These are phyloP conservation scores for Hemibagrus wyckioides DNA, from an alignment of 2,113 vertebrate genomes.

Conservation along the genomic window DNA sequence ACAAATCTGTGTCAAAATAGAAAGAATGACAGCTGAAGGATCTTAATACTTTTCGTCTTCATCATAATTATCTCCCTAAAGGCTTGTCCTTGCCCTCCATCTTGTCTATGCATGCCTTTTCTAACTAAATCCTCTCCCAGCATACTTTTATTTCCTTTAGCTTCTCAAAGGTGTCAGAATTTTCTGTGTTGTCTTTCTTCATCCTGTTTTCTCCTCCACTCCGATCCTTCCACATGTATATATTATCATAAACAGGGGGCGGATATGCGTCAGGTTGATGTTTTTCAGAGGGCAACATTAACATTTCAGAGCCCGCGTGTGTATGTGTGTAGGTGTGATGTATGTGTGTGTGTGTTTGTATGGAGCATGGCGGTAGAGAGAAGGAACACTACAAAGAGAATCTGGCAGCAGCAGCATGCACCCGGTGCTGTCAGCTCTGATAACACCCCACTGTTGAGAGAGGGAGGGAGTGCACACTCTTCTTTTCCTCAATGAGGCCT, in stretches of 20 bases:
- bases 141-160: background rate
- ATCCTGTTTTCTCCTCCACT: slow-evolving; percentile 54
- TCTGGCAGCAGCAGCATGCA: slow-evolving; percentile 32
- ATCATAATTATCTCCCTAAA: slow-evolving; percentile 58
- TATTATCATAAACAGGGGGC: slow-evolving; percentile 74
- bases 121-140: background rate
- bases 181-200: slow-evolving; percentile 3
- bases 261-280: slow-evolving; percentile 68
- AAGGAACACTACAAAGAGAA: slow-evolving; percentile 39
- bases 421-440: slow-evolving; percentile 40
- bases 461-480: slow-evolving; percentile 54
- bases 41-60: slow-evolving; percentile 46
- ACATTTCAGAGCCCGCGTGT: slow-evolving; percentile 73
- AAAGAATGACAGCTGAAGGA: slow-evolving; percentile 46
- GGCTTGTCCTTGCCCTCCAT: background rate
- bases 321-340: slow-evolving; percentile 42
- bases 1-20: background rate
- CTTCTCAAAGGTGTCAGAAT: slow-evolving; percentile 22
- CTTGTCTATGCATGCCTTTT: background rate
- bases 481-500: slow-evolving; percentile 44
- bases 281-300: slow-evolving; percentile 74
- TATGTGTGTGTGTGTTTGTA: slow-evolving; percentile 41
- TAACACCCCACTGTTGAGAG: slow-evolving; percentile 39
- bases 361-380: slow-evolving; percentile 19
- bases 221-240: slow-evolving; percentile 72